A percentile compares a stretch with the other conserved stretches of the same genome.
Evolutionary conservation across 2,797 vertebrate species (phyloP).

Genomic region (Anguilla anguilla): DNA sequence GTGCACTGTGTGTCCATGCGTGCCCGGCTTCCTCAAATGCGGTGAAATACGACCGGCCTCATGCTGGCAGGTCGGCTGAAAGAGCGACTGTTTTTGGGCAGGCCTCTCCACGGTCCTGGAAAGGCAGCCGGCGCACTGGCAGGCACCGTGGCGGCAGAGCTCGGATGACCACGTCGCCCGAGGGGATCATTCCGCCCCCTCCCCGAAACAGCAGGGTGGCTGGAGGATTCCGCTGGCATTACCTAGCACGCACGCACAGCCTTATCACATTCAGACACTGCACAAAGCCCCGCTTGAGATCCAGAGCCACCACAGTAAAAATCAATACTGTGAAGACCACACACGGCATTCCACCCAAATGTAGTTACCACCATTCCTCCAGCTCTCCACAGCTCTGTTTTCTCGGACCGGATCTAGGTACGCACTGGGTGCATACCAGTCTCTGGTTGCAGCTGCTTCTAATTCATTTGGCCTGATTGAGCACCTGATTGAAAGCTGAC

Average conservation of each 20-base stretch:
- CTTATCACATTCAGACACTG: constrained; percentile 5
- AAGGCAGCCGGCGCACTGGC: constrained; percentile 3
- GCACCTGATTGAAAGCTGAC: neutral
- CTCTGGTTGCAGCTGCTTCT: neutral
- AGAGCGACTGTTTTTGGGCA: constrained; percentile 34
- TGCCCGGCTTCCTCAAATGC: neutral
- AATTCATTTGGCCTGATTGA: neutral
- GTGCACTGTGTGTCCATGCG: constrained; percentile 32
- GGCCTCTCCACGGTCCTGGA: constrained; percentile 16
- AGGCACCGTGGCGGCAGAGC: neutral
- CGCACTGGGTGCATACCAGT: neutral
- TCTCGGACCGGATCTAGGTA: neutral
- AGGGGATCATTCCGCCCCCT: neutral
- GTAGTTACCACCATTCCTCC: neutral
- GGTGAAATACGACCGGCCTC: constrained; percentile 19
- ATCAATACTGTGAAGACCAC: neutral
- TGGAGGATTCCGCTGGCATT: neutral
- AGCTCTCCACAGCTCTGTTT: neutral
- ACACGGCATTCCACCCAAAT: neutral
- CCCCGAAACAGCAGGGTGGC: neutral
- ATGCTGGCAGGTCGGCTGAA: constrained; percentile 9
- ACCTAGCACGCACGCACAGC: neutral
- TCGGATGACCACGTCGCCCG: neutral
- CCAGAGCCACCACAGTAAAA: neutral
- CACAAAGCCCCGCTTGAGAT: constrained; percentile 5